Evolutionary conservation across 2,797 vertebrate species (phyloP), one percentile per base, ranked within the genome.

Genomic region (Capromys pilorides): DNA sequence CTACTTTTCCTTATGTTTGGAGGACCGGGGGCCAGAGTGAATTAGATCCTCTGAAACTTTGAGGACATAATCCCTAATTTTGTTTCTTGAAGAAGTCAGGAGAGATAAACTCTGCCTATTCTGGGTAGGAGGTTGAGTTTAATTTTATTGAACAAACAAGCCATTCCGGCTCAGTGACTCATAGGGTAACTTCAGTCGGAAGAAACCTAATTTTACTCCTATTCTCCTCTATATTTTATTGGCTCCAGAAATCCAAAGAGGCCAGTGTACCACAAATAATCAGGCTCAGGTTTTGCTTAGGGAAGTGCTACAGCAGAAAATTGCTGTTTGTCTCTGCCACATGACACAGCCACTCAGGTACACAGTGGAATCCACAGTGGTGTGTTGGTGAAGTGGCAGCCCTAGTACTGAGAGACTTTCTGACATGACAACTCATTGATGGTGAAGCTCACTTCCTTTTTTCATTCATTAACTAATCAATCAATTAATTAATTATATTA

Each of bases 121-220:
- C 64, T 97, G 67, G 31, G 91, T 77, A 87, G 81, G 86, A 97
- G 86, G 96, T 95, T 94, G 69, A 97, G 96, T 97, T 92, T 62
- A 92, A 87, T 97, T 97, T 97, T 97, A 98, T 97, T 97, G 95
- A 97, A 91, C 80, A 93, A 73, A 59, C 62, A 96, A 98, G 85
- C 95, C 95, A 96, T 92, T 97, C 87, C 96, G 84, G 78, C 94
- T 97, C 88, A 97, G n/a, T 97, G 96, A 98, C 62, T 98, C 97
- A 97, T 45, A 64, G 66, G 93, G 54, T 88, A 97, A 96, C 67
- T 97, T 90, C 87, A 96, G 95, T 96, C 94, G 96, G 95, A 96
- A 96, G 90, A 97, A 88, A 97, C 96, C 83, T 95, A 93, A 97
- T 97, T 77, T 97, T 95, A 95, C 33, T 97, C 59, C 81, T 97